Percentiles rank a stretch among this genome's conserved stretches.
Evolutionary conservation across 2,797 vertebrate genomes (phyloP).

Genomic region (Naso thynnoides): DNA sequence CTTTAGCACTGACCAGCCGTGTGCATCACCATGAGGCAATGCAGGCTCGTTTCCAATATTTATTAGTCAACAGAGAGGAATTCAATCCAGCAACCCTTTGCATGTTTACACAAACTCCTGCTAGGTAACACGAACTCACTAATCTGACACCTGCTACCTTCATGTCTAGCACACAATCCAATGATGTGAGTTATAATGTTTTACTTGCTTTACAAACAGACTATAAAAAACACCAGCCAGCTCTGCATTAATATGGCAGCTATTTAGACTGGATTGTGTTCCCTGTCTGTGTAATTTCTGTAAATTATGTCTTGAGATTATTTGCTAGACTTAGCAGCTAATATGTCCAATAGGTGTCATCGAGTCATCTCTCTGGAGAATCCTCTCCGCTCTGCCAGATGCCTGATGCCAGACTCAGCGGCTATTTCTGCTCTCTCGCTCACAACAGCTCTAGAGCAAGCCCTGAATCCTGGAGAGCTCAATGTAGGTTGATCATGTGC

Average conservation of each 20-base stretch:
- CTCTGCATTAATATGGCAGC: constrained; percentile 18
- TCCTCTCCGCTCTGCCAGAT: constrained; percentile 81
- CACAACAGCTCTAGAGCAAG: constrained; percentile 55
- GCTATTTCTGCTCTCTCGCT: constrained; percentile 80
- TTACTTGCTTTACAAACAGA: constrained; percentile 12
- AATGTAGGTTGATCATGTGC: not conserved
- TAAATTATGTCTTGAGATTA: constrained; percentile 61
- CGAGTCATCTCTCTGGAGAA: constrained; percentile 74
- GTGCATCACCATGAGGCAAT: constrained; percentile 40
- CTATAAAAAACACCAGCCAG: constrained; percentile 12
- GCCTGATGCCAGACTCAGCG: constrained; percentile 73
- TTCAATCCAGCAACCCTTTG: constrained; percentile 44
- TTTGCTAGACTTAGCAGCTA: constrained; percentile 58
- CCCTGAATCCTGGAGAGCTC: constrained; percentile 55
- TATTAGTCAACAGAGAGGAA: constrained; percentile 65
- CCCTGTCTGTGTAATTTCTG: constrained; percentile 55
- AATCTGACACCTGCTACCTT: constrained; percentile 59
- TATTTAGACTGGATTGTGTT: constrained; percentile 24
- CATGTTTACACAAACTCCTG: constrained; percentile 57
- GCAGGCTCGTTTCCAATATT: constrained; percentile 44
- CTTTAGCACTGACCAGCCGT: constrained; percentile 42
- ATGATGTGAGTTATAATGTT: not conserved
- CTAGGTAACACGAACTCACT: constrained; percentile 54
- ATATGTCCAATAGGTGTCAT: constrained; percentile 67
- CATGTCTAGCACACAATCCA: constrained; percentile 17